Base-by-base conservation (phyloP, 2,888 invertebrate species). In the Eupithecia subfuscata region DNA sequence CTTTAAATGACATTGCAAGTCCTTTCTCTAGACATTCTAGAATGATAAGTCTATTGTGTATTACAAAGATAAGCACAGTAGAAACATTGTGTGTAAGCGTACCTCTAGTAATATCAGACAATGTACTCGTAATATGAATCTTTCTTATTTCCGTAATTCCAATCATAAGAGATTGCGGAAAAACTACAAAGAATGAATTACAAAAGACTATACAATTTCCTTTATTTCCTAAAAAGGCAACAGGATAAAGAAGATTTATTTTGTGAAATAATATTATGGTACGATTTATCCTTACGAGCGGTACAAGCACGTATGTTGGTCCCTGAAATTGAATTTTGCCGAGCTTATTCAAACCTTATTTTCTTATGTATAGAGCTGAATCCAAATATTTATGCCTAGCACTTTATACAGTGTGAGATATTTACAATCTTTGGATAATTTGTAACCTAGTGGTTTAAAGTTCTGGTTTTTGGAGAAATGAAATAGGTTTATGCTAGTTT, bases 201-300 rank as follows among this genome's bases (percentile, higher is more conserved):
- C 64, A 64, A 64, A 34, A 64, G 65, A 67, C 65, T 67, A 67
- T 67, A 67, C 65, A 37, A 67, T 67, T 67, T 67, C 37, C 65
- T 67, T 67, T 65, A 65, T 65, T 65, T 65, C 65, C 65, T 37
- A 65, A 67, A 67, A 67, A 67, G 65, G 65, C 40, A 67, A n/a
- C 65, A 67, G 40, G 65, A 67, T 40, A 67, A 40, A 37, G 65
- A 40, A 67, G 65, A 67, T 67, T 67, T 67, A 67, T 67, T 67
- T 37, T 40, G n/a, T 67, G 40, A 67, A 67, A 67, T 67, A 67
- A 67, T 67, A 37, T 67, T 40, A 67, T 65, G n/a, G 16, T 37
- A 65, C 65, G 11, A 64, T 67, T 67, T 67, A 67, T 67, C 65
- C 65, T 67, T 40, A 25, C 12, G 25, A 60, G 60, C 25, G 25